Conservation (phyloP, 2,888 invertebrate genomes). For the Napeogenes inachia region DNA sequence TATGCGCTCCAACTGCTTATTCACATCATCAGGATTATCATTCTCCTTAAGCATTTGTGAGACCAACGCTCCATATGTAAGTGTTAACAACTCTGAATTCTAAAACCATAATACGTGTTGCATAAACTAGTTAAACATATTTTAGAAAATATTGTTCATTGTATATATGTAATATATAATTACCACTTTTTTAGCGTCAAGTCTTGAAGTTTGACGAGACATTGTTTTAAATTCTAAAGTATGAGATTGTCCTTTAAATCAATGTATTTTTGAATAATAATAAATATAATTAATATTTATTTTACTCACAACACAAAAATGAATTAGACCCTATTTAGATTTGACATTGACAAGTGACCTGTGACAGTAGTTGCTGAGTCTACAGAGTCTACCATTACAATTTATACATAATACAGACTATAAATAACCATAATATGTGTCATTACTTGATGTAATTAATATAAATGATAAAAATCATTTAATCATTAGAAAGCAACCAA, state of each 20-base stretch:
- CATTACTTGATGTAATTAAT: background rate
- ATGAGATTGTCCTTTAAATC: too few species aligned
- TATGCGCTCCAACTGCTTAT: slow-evolving; percentile 95
- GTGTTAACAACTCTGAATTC: slow-evolving; percentile 97
- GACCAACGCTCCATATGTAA: slow-evolving; percentile 98
- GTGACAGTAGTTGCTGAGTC: background rate
- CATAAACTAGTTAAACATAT: slow-evolving; percentile 16
- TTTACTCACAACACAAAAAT: too few species aligned
- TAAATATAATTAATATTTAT: too few species aligned
- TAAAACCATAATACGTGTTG: slow-evolving; percentile 54
- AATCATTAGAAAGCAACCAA: background rate
- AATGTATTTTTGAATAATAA: too few species aligned
- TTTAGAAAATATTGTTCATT: background rate
- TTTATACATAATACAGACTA: background rate
- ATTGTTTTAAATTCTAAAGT: slow-evolving; percentile 49
- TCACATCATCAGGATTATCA: slow-evolving; percentile 98
- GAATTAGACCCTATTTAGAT: background rate
- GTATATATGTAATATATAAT: slow-evolving; percentile 38
- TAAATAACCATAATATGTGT: too few species aligned
- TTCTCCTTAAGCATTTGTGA: slow-evolving; percentile 97
- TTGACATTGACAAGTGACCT: slow-evolving; percentile 1
- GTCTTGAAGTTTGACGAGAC: slow-evolving; percentile 83
- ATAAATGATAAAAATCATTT: background rate
- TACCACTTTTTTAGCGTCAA: slow-evolving; percentile 88
- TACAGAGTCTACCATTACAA: background rate